These are phyloP conservation scores for Polyergus mexicanus DNA, from an alignment of 1,140 invertebrate species.

Conservation along the genomic window DNA sequence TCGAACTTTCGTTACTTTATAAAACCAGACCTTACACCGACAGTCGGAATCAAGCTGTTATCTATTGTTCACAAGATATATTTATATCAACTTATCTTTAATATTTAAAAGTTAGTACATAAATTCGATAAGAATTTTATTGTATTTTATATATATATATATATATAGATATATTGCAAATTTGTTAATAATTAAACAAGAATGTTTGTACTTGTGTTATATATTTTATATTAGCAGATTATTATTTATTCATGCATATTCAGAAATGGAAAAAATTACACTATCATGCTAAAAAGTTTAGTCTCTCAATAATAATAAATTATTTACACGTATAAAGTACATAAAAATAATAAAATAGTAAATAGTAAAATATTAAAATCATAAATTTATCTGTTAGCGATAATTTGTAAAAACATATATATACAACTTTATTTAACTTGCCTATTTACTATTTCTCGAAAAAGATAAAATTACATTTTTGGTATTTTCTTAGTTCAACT, in stretches of 20 bases:
- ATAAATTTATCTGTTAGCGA: neutral
- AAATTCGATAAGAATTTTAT: neutral
- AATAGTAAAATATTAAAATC: slow-evolving; percentile 21
- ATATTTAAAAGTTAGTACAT: neutral
- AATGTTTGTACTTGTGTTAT: no score
- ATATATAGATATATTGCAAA: no score
- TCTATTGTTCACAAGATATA: neutral
- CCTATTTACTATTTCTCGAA: neutral
- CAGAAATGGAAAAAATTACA: neutral
- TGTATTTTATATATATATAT: no score
- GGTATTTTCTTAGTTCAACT: neutral
- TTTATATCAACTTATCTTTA: neutral
- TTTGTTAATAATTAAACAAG: no score
- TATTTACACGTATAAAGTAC: neutral
- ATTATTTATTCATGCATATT: no score
- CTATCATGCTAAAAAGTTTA: no score
- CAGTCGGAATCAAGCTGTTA: neutral
- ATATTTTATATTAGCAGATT: no score
- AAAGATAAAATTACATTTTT: neutral
- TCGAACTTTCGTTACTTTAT: neutral
- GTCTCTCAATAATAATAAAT: neutral
- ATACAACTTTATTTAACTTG: neutral
- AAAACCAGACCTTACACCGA: neutral
- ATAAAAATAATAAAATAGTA: neutral
- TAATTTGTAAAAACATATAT: neutral